Evolutionary conservation across 2,888 invertebrate genomes (phyloP), one percentile per base, ranked within the genome.

Genomic region (Lumbricus terrestris): DNA sequence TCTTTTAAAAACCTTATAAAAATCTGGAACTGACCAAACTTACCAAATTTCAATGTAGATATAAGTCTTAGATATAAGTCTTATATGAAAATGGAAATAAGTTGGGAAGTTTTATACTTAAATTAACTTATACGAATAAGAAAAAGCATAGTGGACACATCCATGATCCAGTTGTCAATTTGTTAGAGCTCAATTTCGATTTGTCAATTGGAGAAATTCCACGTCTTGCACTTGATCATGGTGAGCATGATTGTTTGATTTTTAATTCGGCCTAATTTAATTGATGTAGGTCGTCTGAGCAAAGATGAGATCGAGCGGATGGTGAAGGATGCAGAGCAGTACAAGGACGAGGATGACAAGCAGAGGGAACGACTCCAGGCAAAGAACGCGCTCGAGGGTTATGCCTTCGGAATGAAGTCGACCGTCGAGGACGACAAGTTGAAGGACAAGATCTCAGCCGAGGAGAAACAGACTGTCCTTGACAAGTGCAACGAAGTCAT

Each of bases 241-340:
- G 2, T 47, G 47, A n/a, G n/a, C n/a, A n/a, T n/a, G n/a, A n/a
- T n/a, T n/a, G n/a, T n/a, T n/a, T n/a, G n/a, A n/a, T 16, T 69
- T n/a, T n/a, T 6, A n/a, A n/a, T n/a, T n/a, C 0, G 35, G 34
- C 85, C 20, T 85, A 20, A 33, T 85, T 85, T 8, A 35, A 83
- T 34, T 85, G 6, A 37, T 35, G 5, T 34, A 85, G 85, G 99
- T 95, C 96, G 99, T 92, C 95, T 99, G 92, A 98, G 98, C 29
- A 98, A 98, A 13, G 99, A 99, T 93, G 99, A 99, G 94, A 99
- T 99, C 93, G 99, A 99, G 94, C 96, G 98, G 92, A 99, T 99
- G 99, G 98, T 99, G 95, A 97, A 97, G 92, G 99, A 99, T 94
- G 99, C 99, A 0, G 99, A 99, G 96, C 98, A 98, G 95, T 99